Evolutionary conservation across 1,140 invertebrate species (phyloP).

Genomic region (Caerostris extrusa): DNA sequence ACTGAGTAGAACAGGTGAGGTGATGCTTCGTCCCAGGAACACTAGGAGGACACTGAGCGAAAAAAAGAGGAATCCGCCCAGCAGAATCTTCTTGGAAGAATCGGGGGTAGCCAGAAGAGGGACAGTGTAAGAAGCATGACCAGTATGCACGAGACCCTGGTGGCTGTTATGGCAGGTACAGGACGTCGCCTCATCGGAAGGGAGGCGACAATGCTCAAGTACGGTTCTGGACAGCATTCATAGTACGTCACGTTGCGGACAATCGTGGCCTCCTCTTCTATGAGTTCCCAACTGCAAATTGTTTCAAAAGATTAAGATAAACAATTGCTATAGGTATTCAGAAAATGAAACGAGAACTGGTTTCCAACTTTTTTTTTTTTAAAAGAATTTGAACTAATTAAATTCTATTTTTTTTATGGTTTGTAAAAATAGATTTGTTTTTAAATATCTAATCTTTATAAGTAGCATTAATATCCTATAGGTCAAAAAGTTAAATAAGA

Average conservation of each 20-base stretch:
- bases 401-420: too few relatives aligned
- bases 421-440: too few relatives aligned
- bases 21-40: constrained; percentile 20
- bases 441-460: too few relatives aligned
- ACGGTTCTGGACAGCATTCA: constrained; percentile 58
- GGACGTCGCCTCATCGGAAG: constrained; percentile 7
- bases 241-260: constrained; percentile 51
- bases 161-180: constrained; percentile 41
- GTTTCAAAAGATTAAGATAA: too few relatives aligned
- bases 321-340: not conserved
- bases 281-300: constrained; percentile 53
- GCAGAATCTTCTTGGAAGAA: constrained; percentile 51
- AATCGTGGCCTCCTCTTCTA: not conserved
- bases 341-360: too few relatives aligned
- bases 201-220: constrained; percentile 42
- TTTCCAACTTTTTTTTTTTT: too few relatives aligned
- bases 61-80: constrained; percentile 58
- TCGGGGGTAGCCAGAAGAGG: constrained; percentile 72
- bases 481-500: too few relatives aligned
- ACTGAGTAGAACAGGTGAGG: not conserved
- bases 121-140: constrained; percentile 30
- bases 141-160: constrained; percentile 25
- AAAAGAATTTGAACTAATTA: too few relatives aligned
- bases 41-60: constrained; percentile 42
- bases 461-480: too few relatives aligned